Base-by-base conservation (phyloP, 37 sponge, comb jelly and placozoan genomes). In the Aplysina aerophoba region DNA sequence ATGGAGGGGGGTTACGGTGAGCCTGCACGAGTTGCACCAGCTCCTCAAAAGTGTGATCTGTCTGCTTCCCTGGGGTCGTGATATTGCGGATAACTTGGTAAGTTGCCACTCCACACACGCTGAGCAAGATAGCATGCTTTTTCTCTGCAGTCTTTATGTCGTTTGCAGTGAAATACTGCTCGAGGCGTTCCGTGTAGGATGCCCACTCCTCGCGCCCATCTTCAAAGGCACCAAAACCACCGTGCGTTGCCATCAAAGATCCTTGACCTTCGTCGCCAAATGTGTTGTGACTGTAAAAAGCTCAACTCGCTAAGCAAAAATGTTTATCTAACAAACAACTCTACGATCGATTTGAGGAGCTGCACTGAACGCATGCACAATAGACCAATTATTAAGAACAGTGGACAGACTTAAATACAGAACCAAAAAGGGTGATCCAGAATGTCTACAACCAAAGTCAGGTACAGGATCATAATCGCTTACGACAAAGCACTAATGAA, bases 101-200 rank as follows among this genome's bases (percentile, higher is more conserved):
- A 12, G 73, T 71, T 4, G 13, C 5, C 12, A 37, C 73, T 12
- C 73, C 73, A 71, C 73, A 71, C 20, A 34, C 31, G 16, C 73
- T 71, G 4, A 71, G 73, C 5, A 71, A 37, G 31, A 71, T 71
- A 5, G 73, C 73, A n/a, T n/a, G n/a, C 5, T 37, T 2, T 12
- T 19, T 37, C 37, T 21, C 16, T 25, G 21, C 73, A 13, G 34
- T 34, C 16, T 71, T 5, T 37, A 71, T 37, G 4, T 71, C 37
- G 16, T 71, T 71, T 2, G 73, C 37, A 5, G 12, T 33, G 30
- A 71, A 71, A 71, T 71, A 71, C 73, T 71, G 73, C 16, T 71
- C 36, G 4, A 71, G 12, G 16, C 12, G 73, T 12, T 71, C 73
- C 4, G 37, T 71, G 73, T 71, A 71, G n/a, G 37, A 71, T 12